Percentiles rank a stretch among this genome's conserved stretches.
phyloP scores from a whole-genome alignment of 2,888 invertebrate species.

The Eupeodes luniger region DNA sequence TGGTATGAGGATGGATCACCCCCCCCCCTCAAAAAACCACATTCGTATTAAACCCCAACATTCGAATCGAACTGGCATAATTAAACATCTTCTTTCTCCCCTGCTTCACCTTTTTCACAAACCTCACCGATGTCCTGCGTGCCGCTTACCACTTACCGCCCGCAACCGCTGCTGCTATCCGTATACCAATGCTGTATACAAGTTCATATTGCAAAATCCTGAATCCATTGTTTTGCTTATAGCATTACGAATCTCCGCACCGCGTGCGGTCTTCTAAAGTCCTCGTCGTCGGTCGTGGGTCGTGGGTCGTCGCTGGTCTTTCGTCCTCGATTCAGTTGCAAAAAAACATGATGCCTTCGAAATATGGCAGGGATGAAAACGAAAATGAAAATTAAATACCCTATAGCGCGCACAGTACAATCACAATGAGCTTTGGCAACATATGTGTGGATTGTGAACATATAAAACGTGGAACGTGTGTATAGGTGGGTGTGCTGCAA shows the following conservation, averaged over 20 bases:
- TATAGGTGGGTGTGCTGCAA: slow-evolving; percentile 60
- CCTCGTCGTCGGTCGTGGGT: not conserved
- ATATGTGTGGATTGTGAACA: slow-evolving; percentile 21
- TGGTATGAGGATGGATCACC: not conserved
- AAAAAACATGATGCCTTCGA: slow-evolving; percentile 22
- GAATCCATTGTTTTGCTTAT: slow-evolving; percentile 23
- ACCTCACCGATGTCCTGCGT: too few species aligned
- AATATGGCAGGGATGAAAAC: slow-evolving; percentile 2
- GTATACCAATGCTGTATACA: not conserved
- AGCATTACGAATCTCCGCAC: not conserved
- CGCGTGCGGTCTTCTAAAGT: not conserved
- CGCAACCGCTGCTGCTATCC: too few species aligned
- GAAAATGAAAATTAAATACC: not conserved
- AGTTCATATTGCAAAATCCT: slow-evolving; percentile 22
- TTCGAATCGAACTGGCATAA: slow-evolving; percentile 47
- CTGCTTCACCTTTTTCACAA: not conserved
- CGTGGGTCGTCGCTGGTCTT: not conserved
- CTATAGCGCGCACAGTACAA: not conserved
- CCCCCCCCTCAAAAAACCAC: not conserved
- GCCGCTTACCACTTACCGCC: not conserved
- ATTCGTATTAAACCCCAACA: slow-evolving; percentile 21
- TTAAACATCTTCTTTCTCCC: slow-evolving; percentile 6
- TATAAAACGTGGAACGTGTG: too few species aligned
- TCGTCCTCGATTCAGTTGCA: not conserved
- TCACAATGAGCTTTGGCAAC: slow-evolving; percentile 37